These are phyloP conservation scores for Colistium nudipinnis DNA, from an alignment of 2,113 vertebrate species.

Conservation along the genomic window DNA sequence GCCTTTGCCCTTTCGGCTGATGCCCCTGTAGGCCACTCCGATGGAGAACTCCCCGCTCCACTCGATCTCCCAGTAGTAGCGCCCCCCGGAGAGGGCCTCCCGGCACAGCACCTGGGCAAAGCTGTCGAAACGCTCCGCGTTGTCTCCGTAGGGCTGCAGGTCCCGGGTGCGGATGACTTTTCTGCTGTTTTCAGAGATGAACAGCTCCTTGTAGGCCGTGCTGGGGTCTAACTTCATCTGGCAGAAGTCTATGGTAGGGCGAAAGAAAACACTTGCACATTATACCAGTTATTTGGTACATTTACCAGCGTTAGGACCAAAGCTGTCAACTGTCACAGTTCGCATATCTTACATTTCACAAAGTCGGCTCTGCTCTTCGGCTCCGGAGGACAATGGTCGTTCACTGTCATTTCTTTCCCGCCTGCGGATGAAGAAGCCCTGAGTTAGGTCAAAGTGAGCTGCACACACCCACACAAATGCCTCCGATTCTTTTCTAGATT, in stretches of 20 bases:
- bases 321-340: neutral
- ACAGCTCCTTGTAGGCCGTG: constrained; percentile 84
- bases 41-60: constrained; percentile 87
- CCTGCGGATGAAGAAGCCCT: constrained; percentile 54
- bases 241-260: constrained; percentile 76
- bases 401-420: constrained; percentile 78
- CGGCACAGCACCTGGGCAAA: constrained; percentile 91
- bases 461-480: constrained; percentile 29
- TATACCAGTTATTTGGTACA: neutral
- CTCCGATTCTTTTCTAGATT: constrained; percentile 20
- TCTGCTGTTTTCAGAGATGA: constrained; percentile 79
- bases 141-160: constrained; percentile 79
- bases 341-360: constrained; percentile 78
- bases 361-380: constrained; percentile 81
- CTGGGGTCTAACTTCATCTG: constrained; percentile 79
- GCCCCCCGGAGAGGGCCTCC: constrained; percentile 82
- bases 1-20: constrained; percentile 82
- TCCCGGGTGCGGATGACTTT: constrained; percentile 81
- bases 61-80: constrained; percentile 94
- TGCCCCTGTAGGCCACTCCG: constrained; percentile 86
- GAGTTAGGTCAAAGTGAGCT: constrained; percentile 21
- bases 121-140: constrained; percentile 82
- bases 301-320: neutral
- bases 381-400: constrained; percentile 72
- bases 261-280: neutral